These are phyloP conservation scores for Leiothrix lutea DNA, from an alignment of 2,113 vertebrate species.

Conservation along the genomic window DNA sequence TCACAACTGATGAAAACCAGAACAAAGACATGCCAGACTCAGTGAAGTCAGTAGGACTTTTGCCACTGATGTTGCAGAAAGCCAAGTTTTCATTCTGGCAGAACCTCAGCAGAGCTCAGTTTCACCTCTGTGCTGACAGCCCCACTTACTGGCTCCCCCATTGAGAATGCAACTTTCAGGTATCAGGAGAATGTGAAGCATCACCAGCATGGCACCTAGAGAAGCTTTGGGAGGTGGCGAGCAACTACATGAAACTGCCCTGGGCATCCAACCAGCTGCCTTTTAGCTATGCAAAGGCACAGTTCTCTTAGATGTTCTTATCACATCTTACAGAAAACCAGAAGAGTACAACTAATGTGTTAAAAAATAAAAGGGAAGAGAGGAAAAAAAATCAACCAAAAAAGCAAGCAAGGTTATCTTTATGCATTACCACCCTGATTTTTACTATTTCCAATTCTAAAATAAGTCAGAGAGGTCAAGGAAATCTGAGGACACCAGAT, in stretches of 20 bases:
- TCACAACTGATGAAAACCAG: background rate
- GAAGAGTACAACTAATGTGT: background rate
- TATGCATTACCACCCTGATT: background rate
- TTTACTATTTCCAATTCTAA: background rate
- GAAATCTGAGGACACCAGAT: slow-evolving; percentile 21
- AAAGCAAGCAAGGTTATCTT: background rate
- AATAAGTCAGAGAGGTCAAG: background rate
- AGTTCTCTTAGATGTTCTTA: background rate
- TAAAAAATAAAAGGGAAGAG: rapidly evolving
- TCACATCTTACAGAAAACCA: rapidly evolving
- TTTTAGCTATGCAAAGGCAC: background rate
- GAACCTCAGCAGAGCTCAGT: background rate
- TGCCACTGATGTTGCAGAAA: background rate
- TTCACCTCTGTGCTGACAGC: background rate
- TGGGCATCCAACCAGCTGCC: background rate
- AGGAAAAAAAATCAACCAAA: background rate
- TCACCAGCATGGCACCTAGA: background rate
- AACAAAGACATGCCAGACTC: background rate
- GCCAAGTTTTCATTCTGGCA: background rate
- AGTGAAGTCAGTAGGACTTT: background rate
- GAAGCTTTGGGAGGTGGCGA: background rate
- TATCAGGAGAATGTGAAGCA: rapidly evolving
- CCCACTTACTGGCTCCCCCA: background rate
- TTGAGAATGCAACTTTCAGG: background rate
- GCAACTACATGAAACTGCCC: background rate